phyloP scores from a whole-genome alignment of 2,888 invertebrate genomes.

The Sisyra nigra region DNA sequence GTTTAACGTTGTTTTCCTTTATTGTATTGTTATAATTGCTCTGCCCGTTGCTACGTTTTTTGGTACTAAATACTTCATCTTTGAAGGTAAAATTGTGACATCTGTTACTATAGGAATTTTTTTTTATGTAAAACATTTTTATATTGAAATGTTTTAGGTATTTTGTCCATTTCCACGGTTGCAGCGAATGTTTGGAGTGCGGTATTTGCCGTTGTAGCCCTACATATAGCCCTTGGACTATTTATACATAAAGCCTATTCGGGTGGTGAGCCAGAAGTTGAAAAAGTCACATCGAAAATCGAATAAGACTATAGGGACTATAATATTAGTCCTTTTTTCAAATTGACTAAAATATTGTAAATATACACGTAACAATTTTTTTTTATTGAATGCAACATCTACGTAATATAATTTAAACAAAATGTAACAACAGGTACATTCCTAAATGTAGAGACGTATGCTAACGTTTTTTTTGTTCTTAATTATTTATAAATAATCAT shows the following conservation, averaged over 20 bases:
- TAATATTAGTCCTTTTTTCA: too few species aligned
- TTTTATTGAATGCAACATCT: too few species aligned
- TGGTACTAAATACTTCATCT: conserved; percentile 44
- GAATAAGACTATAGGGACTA: conserved; percentile 6
- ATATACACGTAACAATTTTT: too few species aligned
- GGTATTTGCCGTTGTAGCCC: conserved; percentile 51
- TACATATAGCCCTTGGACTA: conserved; percentile 60
- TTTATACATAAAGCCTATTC: conserved; percentile 68
- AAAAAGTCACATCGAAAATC: conserved; percentile 16
- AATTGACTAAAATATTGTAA: too few species aligned
- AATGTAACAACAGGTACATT: too few species aligned
- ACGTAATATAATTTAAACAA: too few species aligned
- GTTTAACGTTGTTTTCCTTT: conserved; percentile 59
- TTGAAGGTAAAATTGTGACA: conserved; percentile 44
- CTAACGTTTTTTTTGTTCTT: too few species aligned
- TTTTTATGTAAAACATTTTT: conserved; percentile 19
- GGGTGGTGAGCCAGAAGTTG: conserved; percentile 35
- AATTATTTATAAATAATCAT: too few species aligned
- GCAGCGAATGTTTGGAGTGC: conserved; percentile 67
- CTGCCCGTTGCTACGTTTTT: conserved; percentile 65
- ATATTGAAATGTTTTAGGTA: conserved; percentile 23
- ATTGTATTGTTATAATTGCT: conserved; percentile 58
- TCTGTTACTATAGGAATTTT: neutral
- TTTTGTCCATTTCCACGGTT: conserved; percentile 31
- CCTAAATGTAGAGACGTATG: too few species aligned